Evolutionary conservation across 2,888 invertebrate species (phyloP).

Genomic region (Cephus pulcher): DNA sequence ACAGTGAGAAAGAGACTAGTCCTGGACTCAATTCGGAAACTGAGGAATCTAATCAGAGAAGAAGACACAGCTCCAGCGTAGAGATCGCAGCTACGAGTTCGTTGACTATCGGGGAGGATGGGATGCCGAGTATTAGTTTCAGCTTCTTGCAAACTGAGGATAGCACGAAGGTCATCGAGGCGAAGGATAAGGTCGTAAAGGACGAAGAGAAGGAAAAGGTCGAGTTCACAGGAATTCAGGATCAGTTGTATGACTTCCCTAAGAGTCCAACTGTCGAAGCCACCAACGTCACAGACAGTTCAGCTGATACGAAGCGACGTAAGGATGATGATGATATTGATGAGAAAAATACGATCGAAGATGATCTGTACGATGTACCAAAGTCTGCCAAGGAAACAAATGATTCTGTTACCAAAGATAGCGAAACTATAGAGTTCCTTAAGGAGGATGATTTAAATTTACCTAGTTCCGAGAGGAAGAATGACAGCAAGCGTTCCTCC

Average conservation of each 20-base stretch:
- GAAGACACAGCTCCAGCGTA: constrained; percentile 51
- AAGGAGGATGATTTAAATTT: constrained; percentile 10
- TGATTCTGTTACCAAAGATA: constrained; percentile 1
- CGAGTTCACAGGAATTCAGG: background rate
- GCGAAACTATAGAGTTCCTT: background rate
- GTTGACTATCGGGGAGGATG: constrained; percentile 49
- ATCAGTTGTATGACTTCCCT: constrained; percentile 18
- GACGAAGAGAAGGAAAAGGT: constrained; percentile 9
- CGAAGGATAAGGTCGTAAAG: constrained; percentile 3
- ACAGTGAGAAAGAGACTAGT: background rate
- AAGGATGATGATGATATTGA: constrained; percentile 9
- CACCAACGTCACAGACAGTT: background rate
- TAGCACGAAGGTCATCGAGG: background rate
- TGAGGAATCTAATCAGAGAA: constrained; percentile 15
- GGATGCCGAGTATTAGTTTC: constrained; percentile 57
- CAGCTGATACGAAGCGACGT: constrained; percentile 3
- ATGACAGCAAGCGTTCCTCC: constrained; percentile 9
- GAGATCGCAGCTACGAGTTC: constrained; percentile 53
- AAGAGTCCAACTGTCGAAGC: constrained; percentile 7
- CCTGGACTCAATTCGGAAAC: background rate
- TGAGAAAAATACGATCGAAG: constrained; percentile 14
- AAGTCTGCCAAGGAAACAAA: constrained; percentile 23
- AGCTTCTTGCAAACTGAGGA: constrained; percentile 45
- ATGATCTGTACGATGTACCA: constrained; percentile 49
- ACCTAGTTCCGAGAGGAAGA: background rate